Evolutionary conservation across 2,888 invertebrate genomes (phyloP).

Genomic region (Cerastoderma edule): DNA sequence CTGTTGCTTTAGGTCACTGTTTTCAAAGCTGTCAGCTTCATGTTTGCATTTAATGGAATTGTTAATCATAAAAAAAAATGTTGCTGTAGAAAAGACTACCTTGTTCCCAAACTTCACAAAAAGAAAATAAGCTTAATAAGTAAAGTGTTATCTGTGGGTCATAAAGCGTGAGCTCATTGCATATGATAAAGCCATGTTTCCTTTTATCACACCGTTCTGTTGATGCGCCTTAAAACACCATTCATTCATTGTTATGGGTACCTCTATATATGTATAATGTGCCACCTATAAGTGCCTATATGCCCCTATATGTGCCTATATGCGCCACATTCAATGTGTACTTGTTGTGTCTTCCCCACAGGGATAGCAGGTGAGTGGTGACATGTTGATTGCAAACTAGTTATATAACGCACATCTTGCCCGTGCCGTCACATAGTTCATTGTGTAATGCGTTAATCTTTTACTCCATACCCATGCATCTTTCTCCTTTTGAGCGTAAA

Average conservation of each 20-base stretch:
- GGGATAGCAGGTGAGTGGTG: constrained; percentile 51
- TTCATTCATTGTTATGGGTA: neutral
- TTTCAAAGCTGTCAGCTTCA: neutral
- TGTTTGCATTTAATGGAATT: neutral
- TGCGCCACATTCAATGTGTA: constrained; percentile 26
- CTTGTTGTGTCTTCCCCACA: constrained; percentile 45
- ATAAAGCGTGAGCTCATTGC: too few relatives aligned
- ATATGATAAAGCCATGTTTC: constrained; percentile 1
- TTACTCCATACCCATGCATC: constrained; percentile 23
- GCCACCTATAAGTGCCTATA: too few relatives aligned
- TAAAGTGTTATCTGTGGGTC: too few relatives aligned
- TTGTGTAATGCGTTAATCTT: neutral
- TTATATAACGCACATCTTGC: constrained; percentile 21
- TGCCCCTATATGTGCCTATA: too few relatives aligned
- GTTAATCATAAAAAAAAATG: neutral
- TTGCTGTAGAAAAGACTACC: neutral
- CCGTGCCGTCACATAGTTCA: constrained; percentile 7
- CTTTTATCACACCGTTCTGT: constrained; percentile 3
- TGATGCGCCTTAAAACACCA: too few relatives aligned
- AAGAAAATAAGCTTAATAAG: too few relatives aligned
- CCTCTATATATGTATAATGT: neutral
- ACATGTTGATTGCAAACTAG: constrained; percentile 43
- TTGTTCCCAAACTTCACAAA: neutral
- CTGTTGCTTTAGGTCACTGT: neutral
- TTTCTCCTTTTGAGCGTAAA: too few relatives aligned